Evolutionary conservation across 2,888 invertebrate species (phyloP).

Genomic region (Oligia strigilis): DNA sequence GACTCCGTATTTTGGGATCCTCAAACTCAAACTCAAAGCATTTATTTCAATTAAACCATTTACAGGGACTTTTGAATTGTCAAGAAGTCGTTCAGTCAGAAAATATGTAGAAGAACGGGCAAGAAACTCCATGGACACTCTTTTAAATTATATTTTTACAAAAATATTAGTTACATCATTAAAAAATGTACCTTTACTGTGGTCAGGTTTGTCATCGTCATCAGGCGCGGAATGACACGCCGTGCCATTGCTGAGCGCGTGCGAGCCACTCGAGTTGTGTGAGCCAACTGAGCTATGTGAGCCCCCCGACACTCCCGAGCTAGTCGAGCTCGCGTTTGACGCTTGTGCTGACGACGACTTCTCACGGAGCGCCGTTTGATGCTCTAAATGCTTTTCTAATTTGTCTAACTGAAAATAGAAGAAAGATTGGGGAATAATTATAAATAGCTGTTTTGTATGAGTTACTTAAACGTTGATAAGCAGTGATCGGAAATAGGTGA

Average conservation of each 20-base stretch:
- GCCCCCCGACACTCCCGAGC: conserved; percentile 39
- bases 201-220: conserved; percentile 71
- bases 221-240: conserved; percentile 60
- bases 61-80: too few species aligned
- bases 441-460: neutral
- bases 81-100: too few species aligned
- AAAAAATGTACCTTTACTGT: conserved; percentile 64
- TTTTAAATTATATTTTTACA: too few species aligned
- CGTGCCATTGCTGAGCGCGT: conserved; percentile 68
- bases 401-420: conserved; percentile 80
- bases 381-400: conserved; percentile 80
- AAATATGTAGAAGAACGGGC: too few species aligned
- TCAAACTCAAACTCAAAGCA: too few species aligned
- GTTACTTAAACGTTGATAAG: neutral
- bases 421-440: neutral
- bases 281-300: conserved; percentile 31
- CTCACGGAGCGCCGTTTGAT: conserved; percentile 71
- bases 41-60: too few species aligned
- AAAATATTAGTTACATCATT: too few species aligned
- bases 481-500: too few species aligned
- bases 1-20: neutral
- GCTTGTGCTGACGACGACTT: conserved; percentile 62
- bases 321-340: conserved; percentile 44
- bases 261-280: conserved; percentile 49
- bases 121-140: too few species aligned